Evolutionary conservation across 2,888 invertebrate genomes (phyloP).

Genomic region (Eurytoma californica): DNA sequence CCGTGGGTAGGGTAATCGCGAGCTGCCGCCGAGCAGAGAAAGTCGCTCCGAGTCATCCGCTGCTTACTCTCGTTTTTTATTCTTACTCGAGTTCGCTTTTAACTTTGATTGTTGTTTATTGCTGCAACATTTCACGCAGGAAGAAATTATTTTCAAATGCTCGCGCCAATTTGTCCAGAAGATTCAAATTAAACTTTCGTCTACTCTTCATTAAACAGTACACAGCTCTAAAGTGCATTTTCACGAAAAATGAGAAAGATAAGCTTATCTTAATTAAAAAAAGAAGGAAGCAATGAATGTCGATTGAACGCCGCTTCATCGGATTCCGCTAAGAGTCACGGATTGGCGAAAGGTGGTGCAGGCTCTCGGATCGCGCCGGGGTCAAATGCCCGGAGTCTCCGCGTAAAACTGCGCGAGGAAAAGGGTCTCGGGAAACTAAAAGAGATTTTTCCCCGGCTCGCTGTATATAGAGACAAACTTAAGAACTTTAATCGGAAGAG

Average conservation of each 20-base stretch:
- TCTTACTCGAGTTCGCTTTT: background rate
- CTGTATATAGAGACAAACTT: conserved; percentile 38
- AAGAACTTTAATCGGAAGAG: conserved; percentile 52
- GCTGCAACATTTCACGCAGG: too few relatives aligned
- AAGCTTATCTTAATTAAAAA: too few relatives aligned
- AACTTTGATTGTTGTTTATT: too few relatives aligned
- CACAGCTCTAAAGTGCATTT: too few relatives aligned
- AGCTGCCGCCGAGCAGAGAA: conserved; percentile 2
- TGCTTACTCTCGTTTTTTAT: background rate
- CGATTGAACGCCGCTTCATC: conserved; percentile 6
- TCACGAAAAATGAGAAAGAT: too few relatives aligned
- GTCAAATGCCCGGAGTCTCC: conserved; percentile 18
- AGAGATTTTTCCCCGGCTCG: conserved; percentile 1
- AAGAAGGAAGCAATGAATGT: background rate
- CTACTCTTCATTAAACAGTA: too few relatives aligned
- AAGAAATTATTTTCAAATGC: too few relatives aligned
- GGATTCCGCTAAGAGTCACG: background rate
- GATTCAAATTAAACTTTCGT: too few relatives aligned
- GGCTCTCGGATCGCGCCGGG: conserved; percentile 3
- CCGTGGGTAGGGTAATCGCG: too few relatives aligned
- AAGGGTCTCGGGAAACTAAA: conserved; percentile 28
- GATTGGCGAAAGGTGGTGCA: background rate
- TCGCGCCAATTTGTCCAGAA: too few relatives aligned
- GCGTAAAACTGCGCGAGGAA: conserved; percentile 27
- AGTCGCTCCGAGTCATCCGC: conserved; percentile 31